Evolutionary conservation across 2,113 vertebrate species (phyloP), one percentile per base, ranked within the genome.

Genomic region (Chaetura pelagica): DNA sequence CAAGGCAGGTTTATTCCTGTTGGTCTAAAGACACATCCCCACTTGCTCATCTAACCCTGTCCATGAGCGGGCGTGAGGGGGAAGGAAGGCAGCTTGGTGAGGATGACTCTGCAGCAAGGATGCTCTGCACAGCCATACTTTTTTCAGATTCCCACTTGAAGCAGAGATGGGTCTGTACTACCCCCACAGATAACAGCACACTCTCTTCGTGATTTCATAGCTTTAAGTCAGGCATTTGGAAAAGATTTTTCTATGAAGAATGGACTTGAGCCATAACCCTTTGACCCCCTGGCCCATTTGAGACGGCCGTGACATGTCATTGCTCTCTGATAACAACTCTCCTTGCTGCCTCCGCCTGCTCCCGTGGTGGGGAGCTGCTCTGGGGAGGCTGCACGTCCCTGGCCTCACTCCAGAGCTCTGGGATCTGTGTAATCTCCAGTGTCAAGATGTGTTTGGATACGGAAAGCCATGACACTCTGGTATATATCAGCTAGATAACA

Each of bases 371-470:
- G 12, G 72, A 91, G 90, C 79, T 40, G 85, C 48, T 20, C 42
- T 0, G 8, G 84, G 78, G 42, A 0, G 8, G 63, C 9, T 4
- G 73, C 55, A 32, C 6, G 0, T 48, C 93, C 64, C 88, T 94
- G 92, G 96, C 80, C 73, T 68, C 86, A 22, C 86, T 95, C 93
- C 93, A 90, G 93, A 69, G 92, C 73, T 76, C 66, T 4, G 80
- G 80, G 92, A 79, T 95, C 96, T 97, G 96, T 29, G 74, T 91
- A 95, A 95, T 92, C 96, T 97, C 96, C 90, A 52, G 66, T 92
- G 96, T 97, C 96, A 96, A 95, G 92, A 90, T 94, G 84, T 96
- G 96, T 96, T 97, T 97, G 90, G 96, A 95, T 93, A 94, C 0
- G 23, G 89, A 89, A 82, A 95, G 69, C 90, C 1, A 2, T 1